Conservation (phyloP, 92 coral and sea anemone species). For the Umimayanthus chanpuru region DNA sequence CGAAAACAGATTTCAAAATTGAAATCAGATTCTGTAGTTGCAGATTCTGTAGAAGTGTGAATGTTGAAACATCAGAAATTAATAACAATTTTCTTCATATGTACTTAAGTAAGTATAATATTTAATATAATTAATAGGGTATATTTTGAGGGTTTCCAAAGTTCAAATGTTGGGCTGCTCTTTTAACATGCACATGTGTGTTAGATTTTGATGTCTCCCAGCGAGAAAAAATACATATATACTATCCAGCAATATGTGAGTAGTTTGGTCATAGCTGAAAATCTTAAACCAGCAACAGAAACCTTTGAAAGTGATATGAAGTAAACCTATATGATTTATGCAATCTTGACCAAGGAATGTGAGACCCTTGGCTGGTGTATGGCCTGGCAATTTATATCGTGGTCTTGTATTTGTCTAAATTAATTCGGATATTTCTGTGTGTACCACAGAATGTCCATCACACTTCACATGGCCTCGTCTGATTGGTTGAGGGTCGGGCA, state of each 20-base stretch:
- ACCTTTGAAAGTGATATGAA: not conserved
- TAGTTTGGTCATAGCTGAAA: not conserved
- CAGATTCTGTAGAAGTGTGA: not conserved
- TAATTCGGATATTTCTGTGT: too few species aligned
- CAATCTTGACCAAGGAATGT: not conserved
- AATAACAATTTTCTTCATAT: too few species aligned
- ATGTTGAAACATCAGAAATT: too few species aligned
- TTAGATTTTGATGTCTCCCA: not conserved
- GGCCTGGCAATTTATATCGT: not conserved
- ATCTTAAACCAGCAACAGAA: not conserved
- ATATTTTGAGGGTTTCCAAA: not conserved
- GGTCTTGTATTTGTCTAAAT: too few species aligned
- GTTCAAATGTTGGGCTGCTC: not conserved
- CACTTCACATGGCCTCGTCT: too few species aligned
- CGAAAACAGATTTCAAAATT: not conserved
- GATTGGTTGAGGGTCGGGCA: too few species aligned
- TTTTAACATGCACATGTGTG: not conserved
- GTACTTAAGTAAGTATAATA: not conserved
- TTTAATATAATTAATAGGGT: not conserved
- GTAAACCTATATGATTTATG: not conserved
- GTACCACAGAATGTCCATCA: too few species aligned
- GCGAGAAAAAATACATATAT: not conserved
- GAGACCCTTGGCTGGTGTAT: not conserved
- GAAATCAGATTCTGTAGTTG: not conserved
- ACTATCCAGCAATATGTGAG: not conserved